Base-by-base conservation (phyloP, 2,797 vertebrate genomes). In the Bucorvus abyssinicus region DNA sequence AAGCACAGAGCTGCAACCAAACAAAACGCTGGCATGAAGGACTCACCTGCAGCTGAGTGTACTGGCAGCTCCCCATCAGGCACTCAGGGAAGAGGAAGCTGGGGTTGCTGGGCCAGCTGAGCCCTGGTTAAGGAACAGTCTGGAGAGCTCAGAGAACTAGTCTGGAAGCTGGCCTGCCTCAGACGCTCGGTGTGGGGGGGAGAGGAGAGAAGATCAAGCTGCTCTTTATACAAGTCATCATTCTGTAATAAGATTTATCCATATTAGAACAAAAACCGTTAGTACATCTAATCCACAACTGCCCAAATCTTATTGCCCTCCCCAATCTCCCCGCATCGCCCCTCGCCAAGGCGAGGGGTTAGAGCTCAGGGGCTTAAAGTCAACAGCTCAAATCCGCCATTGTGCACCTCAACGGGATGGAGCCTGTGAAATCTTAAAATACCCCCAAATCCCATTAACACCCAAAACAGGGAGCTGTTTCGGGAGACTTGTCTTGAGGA, bases 11-110 rank as follows among this genome's bases (percentile, higher is more conserved):
- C 47, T 49, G 47, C 47, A 6, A 49, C 47, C 47, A 22, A 21
- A 49, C 7, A 18, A 49, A 20, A 49, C 20, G 45, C 47, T 20
- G 47, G 47, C 22, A 9, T 8, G 32, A 26, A 49, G 65, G 65
- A 68, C 98, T 97, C 88, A 99, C 99, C 98, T 99, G 99, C 29
- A 99, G 97, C 87, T 99, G 99, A 32, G 98, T 98, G 95, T 99
- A 99, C 97, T 99, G 99, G 92, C 99, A 99, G 97, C 98, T 99
- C 40, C 98, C 98, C 99, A 99, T 99, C 95, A 99, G 97, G 97
- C 99, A 99, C 97, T 99, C 99, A 0, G 99, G 98, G 93, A 99
- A 99, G 76, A 99, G 98, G 95, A 99, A 99, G 42, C 98, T 96
- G 5, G 98, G 98, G 95, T 99, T 99, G 96, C 98, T 99, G 88